Percentiles rank a stretch among this genome's conserved stretches.
Evolutionary conservation across 2,113 vertebrate species (phyloP).

Genomic region (Rhadina sibilatrix): DNA sequence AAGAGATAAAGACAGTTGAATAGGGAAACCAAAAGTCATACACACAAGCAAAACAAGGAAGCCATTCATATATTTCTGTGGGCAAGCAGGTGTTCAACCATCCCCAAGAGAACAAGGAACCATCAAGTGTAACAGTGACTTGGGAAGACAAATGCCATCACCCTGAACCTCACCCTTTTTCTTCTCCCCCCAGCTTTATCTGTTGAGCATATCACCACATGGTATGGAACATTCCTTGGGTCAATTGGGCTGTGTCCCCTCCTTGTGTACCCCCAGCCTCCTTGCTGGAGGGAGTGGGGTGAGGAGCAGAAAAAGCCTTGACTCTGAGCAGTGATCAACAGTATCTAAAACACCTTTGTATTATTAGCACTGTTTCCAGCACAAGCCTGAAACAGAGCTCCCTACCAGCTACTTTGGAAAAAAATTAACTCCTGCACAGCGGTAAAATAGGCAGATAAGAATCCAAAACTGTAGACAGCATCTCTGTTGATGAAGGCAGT

Average conservation of each 20-base stretch:
- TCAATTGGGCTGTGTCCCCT: background rate
- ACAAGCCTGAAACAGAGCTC: background rate
- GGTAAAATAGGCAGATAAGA: background rate
- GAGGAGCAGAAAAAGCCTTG: background rate
- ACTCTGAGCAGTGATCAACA: background rate
- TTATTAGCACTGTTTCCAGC: background rate
- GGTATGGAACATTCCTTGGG: background rate
- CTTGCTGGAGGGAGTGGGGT: background rate
- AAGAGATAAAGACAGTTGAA: background rate
- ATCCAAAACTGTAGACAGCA: background rate
- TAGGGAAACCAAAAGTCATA: background rate
- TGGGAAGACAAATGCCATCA: background rate
- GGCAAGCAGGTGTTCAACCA: background rate
- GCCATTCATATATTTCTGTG: background rate
- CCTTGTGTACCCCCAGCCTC: no score
- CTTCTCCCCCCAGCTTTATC: background rate
- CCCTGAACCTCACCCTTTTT: background rate
- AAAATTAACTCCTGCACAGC: background rate
- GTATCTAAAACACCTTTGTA: background rate
- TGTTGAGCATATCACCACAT: no score
- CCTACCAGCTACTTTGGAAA: background rate
- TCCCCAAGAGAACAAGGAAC: background rate
- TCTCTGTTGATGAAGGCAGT: background rate
- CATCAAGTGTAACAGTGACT: background rate
- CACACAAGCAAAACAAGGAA: background rate